Conservation (phyloP, 2,888 invertebrate genomes). For the Sphaeridia pumilis region DNA sequence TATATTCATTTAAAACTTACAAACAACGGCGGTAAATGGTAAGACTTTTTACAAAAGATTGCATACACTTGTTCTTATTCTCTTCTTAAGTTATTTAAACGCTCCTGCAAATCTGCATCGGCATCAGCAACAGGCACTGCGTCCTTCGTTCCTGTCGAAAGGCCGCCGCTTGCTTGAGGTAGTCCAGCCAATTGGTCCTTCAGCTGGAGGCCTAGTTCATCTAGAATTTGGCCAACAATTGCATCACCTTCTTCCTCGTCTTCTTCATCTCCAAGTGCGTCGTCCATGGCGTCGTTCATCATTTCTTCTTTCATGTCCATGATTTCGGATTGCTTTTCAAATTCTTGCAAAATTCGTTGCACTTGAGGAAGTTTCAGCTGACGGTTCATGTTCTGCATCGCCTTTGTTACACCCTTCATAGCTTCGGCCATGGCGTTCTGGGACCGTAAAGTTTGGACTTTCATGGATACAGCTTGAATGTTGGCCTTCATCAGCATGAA, state of each 20-base stretch:
- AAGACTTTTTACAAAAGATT: neutral
- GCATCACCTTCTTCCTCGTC: conserved; percentile 98
- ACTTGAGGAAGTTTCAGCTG: conserved; percentile 97
- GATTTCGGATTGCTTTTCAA: conserved; percentile 98
- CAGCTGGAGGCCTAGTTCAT: conserved; percentile 92
- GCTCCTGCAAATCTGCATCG: conserved; percentile 93
- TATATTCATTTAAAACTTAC: too few relatives aligned
- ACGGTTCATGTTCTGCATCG: conserved; percentile 97
- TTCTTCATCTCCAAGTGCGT: conserved; percentile 96
- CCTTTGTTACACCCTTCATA: conserved; percentile 96
- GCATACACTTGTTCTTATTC: conserved; percentile 52
- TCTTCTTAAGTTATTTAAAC: conserved; percentile 84
- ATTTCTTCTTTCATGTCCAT: conserved; percentile 99
- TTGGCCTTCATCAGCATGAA: conserved; percentile 99
- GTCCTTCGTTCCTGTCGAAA: conserved; percentile 46
- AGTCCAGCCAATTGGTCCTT: conserved; percentile 83
- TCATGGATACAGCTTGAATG: conserved; percentile 93
- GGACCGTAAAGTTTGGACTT: conserved; percentile 93
- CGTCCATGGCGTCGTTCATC: conserved; percentile 99
- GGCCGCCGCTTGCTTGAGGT: conserved; percentile 54
- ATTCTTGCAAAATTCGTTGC: conserved; percentile 91
- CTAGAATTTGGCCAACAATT: conserved; percentile 88
- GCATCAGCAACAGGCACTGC: conserved; percentile 61
- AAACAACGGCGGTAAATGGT: too few relatives aligned
- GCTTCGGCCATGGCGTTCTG: conserved; percentile 99